Evolutionary conservation across 2,797 vertebrate genomes (phyloP), one percentile per base, ranked within the genome.

Genomic region (Ceyx erithaca): DNA sequence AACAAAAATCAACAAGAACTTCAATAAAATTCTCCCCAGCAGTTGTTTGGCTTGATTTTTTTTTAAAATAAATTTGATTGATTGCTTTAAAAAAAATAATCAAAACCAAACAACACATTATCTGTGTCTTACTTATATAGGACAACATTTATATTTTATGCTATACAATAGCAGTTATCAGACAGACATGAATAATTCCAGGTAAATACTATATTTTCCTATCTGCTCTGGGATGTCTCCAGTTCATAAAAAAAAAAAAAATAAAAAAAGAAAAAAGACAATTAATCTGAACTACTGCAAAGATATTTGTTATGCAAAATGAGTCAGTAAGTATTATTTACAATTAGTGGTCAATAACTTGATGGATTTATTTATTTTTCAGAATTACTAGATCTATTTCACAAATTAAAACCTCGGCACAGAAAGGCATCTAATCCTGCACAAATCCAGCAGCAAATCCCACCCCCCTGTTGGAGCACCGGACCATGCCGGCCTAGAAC

Each of bases 401-500:
- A 8, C 19, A 79, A 59, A 52, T 48, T 26, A 59, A 87, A 66
- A 52, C 8, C 71, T 6, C 25, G 64, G 73, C 62, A 37, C 18
- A 23, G 81, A 33, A 28, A 58, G n/a, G 66, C 33, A 5, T 6
- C 40, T 22, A 8, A 45, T 30, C 28, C 62, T 51, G n/a, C 58
- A 76, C 58, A 59, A 69, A 59, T 0, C 7, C 77, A 83, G 59
- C 43, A 87, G 58, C 48, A 80, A 7, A 7, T 22, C 10, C 7
- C 35, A 2, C 4, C 46, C 21, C 12, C 37, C 40, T 33, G 21
- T 5, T 4, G 41, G 66, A 85, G 45, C 59, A 30, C 40, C 10
- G 69, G 72, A 25, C 21, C 28, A n/a, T 62, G 30, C 4, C 1
- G 2, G 12, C 14, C 0, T 3, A 55, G 66, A 22, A 17, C 0